Conservation (phyloP, 2,113 vertebrate genomes). For the Podarcis raffonei region DNA sequence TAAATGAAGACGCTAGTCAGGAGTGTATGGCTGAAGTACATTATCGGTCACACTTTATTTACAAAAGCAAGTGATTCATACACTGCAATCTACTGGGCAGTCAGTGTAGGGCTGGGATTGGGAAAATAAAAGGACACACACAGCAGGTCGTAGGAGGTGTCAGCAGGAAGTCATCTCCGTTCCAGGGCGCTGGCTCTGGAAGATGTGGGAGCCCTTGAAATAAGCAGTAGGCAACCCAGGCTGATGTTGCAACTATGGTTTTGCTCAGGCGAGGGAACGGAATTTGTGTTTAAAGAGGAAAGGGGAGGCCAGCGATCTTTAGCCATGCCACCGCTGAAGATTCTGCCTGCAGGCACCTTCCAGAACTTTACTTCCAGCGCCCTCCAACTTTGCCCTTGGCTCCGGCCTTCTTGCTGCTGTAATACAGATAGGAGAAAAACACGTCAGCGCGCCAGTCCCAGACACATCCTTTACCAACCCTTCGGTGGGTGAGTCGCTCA, state of each 20-base stretch:
- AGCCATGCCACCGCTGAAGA: conserved; percentile 11
- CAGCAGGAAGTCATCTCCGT: conserved; percentile 49
- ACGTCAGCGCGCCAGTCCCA: background rate
- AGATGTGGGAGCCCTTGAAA: conserved; percentile 50
- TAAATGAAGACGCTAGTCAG: background rate
- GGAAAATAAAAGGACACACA: conserved; percentile 50
- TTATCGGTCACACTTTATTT: conserved; percentile 71
- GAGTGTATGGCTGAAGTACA: conserved; percentile 42
- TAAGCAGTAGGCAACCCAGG: conserved; percentile 58
- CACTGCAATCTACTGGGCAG: conserved; percentile 62
- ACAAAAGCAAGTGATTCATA: conserved; percentile 72
- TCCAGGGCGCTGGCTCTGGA: conserved; percentile 51
- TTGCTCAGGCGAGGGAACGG: conserved; percentile 33
- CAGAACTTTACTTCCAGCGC: conserved; percentile 89
- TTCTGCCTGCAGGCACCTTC: conserved; percentile 13
- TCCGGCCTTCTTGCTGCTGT: conserved; percentile 95
- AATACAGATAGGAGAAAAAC: conserved; percentile 54
- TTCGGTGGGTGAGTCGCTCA: background rate
- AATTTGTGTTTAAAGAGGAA: conserved; percentile 35
- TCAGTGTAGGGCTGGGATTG: conserved; percentile 41
- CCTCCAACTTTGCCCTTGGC: conserved; percentile 85
- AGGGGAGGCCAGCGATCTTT: conserved; percentile 46
- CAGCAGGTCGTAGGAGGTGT: conserved; percentile 57
- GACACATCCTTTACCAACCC: background rate
- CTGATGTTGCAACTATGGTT: conserved; percentile 45